These are phyloP conservation scores for Tinea semifulvella DNA, from an alignment of 2,888 invertebrate species.

Conservation along the genomic window DNA sequence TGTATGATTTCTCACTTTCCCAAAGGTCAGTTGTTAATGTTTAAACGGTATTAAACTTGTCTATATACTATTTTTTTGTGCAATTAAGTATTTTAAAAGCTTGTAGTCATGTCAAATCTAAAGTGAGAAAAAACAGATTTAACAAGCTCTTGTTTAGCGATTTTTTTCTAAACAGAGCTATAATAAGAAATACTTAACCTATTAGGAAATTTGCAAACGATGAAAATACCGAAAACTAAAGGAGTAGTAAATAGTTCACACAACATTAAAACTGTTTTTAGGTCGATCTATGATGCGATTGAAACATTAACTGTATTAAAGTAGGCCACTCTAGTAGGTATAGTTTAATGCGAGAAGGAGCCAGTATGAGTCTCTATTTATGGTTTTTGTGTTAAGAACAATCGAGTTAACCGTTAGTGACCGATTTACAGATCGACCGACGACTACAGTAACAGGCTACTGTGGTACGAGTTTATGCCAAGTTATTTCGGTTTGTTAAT, in stretches of 20 bases:
- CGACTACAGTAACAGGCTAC: slow-evolving; percentile 7
- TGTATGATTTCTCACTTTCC: too few species aligned
- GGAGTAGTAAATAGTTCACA: neutral
- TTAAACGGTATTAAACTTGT: too few species aligned
- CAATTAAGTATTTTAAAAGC: too few species aligned
- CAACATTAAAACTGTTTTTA: slow-evolving; percentile 6
- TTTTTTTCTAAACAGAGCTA: too few species aligned
- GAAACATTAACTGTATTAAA: slow-evolving; percentile 1
- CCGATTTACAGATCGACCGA: slow-evolving; percentile 9
- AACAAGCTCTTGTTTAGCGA: too few species aligned
- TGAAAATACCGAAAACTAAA: neutral
- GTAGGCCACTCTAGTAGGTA: slow-evolving; percentile 2
- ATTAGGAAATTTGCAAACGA: too few species aligned
- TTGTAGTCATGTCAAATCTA: too few species aligned
- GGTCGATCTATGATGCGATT: neutral
- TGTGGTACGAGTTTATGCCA: neutral
- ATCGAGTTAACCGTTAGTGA: slow-evolving; percentile 41
- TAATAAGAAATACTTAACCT: too few species aligned
- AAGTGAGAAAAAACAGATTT: too few species aligned
- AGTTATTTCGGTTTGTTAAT: neutral
- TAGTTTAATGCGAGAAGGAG: neutral
- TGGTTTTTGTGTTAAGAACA: slow-evolving; percentile 55
- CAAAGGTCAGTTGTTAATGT: too few species aligned
- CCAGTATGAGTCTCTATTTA: slow-evolving; percentile 21
- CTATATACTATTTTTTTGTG: too few species aligned